Conservation (phyloP, 2,888 invertebrate genomes). For the Cryptophagus acutangulus region DNA sequence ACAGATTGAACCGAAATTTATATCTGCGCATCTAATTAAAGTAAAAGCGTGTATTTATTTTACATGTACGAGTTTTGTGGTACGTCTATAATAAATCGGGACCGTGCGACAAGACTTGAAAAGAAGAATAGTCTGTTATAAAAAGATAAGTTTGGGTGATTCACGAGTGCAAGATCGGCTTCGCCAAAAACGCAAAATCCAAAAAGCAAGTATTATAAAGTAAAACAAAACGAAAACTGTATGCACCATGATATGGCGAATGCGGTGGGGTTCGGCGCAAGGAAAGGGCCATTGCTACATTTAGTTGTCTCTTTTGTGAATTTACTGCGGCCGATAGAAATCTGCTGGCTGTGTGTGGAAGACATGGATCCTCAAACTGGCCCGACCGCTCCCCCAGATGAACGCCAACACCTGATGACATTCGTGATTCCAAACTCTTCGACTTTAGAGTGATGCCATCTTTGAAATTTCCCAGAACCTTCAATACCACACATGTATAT, state of each 20-base stretch:
- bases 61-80: constrained; percentile 33
- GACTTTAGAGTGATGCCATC: constrained; percentile 16
- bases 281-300: constrained; percentile 31
- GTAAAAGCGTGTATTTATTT: no score
- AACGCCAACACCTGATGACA: constrained; percentile 29
- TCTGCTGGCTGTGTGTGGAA: constrained; percentile 35
- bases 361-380: constrained; percentile 28
- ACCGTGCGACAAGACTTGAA: constrained; percentile 17
- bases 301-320: constrained; percentile 38
- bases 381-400: constrained; percentile 17
- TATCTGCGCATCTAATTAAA: no score
- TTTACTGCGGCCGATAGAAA: constrained; percentile 46
- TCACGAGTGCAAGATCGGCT: constrained; percentile 38
- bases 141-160: constrained; percentile 37
- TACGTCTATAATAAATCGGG: constrained; percentile 32
- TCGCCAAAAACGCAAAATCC: constrained; percentile 35
- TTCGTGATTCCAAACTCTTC: constrained; percentile 20
- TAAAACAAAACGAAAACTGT: constrained; percentile 27
- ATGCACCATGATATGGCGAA: constrained; percentile 18
- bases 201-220: constrained; percentile 33
- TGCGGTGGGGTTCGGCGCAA: constrained; percentile 19
- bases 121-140: constrained; percentile 32
- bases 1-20: no score
- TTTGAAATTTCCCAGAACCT: constrained; percentile 16
- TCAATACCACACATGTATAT: constrained; percentile 10